These are phyloP conservation scores for Liodrosophila aerea DNA, from an alignment of 2,888 invertebrate genomes.

Conservation along the genomic window DNA sequence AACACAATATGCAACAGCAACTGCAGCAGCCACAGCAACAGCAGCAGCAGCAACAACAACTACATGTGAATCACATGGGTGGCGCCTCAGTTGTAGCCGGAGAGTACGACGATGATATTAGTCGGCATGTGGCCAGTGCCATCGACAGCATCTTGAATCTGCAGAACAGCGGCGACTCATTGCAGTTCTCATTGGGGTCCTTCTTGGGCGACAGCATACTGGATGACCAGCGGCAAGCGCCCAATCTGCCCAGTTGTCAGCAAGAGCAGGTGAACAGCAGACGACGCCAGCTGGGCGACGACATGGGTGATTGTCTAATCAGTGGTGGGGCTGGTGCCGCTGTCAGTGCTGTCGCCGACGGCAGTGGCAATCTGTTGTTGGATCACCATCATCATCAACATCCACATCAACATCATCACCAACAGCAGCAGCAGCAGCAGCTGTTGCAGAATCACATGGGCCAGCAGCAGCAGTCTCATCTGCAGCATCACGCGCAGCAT, in stretches of 20 bases:
- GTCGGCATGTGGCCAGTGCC: conserved; percentile 90
- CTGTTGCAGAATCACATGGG: conserved; percentile 53
- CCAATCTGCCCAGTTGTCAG: conserved; percentile 61
- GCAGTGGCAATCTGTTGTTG: conserved; percentile 64
- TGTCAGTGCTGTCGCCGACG: conserved; percentile 66
- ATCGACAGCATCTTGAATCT: conserved; percentile 90
- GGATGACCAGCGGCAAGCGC: conserved; percentile 76
- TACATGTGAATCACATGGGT: conserved; percentile 67
- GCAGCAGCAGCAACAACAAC: conserved; percentile 65
- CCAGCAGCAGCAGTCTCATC: conserved; percentile 43
- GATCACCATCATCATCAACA: conserved; percentile 64
- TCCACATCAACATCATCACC: conserved; percentile 56
- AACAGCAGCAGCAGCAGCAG: conserved; percentile 44
- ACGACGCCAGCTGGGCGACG: conserved; percentile 77
- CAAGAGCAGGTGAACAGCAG: conserved; percentile 59
- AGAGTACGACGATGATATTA: conserved; percentile 86
- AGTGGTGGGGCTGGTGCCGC: conserved; percentile 65
- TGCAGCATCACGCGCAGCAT: conserved; percentile 60
- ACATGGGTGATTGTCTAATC: conserved; percentile 81
- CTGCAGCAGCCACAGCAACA: conserved; percentile 62
- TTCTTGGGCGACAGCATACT: conserved; percentile 81
- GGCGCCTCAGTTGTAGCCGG: conserved; percentile 58
- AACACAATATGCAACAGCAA: conserved; percentile 23
- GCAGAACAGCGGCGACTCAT: conserved; percentile 83
- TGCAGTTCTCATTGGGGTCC: conserved; percentile 82